Base-by-base conservation (phyloP, 2,113 vertebrate genomes). In the Symphodus melops region DNA sequence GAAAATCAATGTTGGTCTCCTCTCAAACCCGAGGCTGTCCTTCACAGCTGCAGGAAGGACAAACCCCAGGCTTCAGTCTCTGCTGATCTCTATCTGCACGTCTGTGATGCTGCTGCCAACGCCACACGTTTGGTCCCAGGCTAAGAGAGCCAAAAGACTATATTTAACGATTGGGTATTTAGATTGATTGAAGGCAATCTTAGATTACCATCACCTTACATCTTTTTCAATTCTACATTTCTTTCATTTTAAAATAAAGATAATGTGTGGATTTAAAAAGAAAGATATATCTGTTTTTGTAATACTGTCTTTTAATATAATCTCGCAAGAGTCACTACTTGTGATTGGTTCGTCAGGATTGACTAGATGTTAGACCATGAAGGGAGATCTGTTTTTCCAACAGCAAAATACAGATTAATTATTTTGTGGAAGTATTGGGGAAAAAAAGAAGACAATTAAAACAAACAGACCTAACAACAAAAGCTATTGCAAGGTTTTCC, bases 21-120 rank as follows among this genome's bases (percentile, higher is more conserved):
- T 83, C 75, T 85, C 66, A 83, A 79, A 86, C 64, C 80, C 55
- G 60, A 49, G 57, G 81, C 69, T 82, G 91, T 81, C 91, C 88
- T 93, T 91, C 84, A 87, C 61, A 58, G 65, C 74, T 58, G 46
- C 9, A 57, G 77, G 81, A 88, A 91, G 92, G 92, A 90, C 91
- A 80, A 86, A 87, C 82, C 48, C 57, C 80, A 60, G 73, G 76
- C 83, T 55, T 77, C 60, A 76, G 74, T 77, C 61, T 20, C 52
- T 33, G 78, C 71, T 60, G 88, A 90, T 92, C 68, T 68, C 49
- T 88, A 88, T 91, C 89, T 75, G 46, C 10, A 77, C 17, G 61
- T 70, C 86, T 77, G 2, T 20, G 53, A 77, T 59, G 70, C 51
- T 13, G 21, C 64, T 76, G 72, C 62, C 69, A 57, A 28, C 56